A percentile compares a stretch with the other conserved stretches of the same genome.
These are phyloP conservation scores for Acanthurus leucopareius DNA, from an alignment of 2,797 vertebrate species.

Conservation along the genomic window DNA sequence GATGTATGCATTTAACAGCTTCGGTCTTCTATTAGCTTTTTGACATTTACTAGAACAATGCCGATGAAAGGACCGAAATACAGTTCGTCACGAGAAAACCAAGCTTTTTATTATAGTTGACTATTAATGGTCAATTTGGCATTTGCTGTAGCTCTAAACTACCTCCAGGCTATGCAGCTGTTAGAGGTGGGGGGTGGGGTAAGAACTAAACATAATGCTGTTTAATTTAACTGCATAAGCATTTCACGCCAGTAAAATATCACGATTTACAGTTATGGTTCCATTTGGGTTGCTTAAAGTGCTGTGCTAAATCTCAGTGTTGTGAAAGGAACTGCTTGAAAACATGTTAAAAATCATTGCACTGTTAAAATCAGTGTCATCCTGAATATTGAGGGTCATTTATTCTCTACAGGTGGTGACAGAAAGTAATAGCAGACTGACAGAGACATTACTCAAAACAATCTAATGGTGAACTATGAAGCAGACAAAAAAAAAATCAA, in stretches of 20 bases:
- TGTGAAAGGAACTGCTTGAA: constrained; percentile 36
- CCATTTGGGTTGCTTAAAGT: constrained; percentile 47
- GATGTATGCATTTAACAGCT: constrained; percentile 45
- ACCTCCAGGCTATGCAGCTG: constrained; percentile 62
- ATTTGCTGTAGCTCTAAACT: constrained; percentile 67
- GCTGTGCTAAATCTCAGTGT: constrained; percentile 55
- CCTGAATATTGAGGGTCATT: constrained; percentile 7
- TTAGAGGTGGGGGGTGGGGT: constrained; percentile 43
- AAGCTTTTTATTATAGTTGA: constrained; percentile 62
- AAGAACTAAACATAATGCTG: constrained; percentile 30
- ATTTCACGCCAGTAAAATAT: constrained; percentile 67
- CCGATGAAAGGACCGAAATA: constrained; percentile 26
- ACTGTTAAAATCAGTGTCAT: constrained; percentile 29
- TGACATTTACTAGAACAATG: constrained; percentile 69
- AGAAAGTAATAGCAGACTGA: constrained; percentile 47
- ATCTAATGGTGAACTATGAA: constrained; percentile 8
- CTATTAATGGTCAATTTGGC: constrained; percentile 73
- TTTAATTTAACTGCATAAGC: constrained; percentile 69
- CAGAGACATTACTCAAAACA: constrained; percentile 36
- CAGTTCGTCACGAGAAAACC: constrained; percentile 66
- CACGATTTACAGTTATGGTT: constrained; percentile 61
- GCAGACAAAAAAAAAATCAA: constrained; percentile 18
- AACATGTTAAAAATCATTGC: constrained; percentile 42
- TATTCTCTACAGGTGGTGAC: constrained; percentile 39
- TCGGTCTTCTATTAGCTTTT: constrained; percentile 41